phyloP scores from a whole-genome alignment of 2,888 invertebrate genomes.

The Blomia tropicalis region DNA sequence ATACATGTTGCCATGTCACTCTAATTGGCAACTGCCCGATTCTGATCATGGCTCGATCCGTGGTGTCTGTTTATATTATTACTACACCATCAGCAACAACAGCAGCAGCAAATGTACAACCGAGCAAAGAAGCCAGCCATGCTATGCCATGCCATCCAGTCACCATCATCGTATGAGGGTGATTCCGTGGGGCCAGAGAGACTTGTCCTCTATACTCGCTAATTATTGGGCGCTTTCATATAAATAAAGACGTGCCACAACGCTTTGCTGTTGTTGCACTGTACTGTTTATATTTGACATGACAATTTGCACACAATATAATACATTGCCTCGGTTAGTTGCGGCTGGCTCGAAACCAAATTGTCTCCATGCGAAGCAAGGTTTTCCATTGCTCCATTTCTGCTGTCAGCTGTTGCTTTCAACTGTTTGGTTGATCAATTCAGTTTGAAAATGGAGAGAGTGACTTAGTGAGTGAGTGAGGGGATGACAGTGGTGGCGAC shows the following conservation, averaged over 20 bases:
- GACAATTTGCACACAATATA: background rate
- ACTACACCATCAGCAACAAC: background rate
- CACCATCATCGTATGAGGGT: too few relatives aligned
- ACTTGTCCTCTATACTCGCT: too few relatives aligned
- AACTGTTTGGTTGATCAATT: too few relatives aligned
- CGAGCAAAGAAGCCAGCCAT: background rate
- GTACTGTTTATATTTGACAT: background rate
- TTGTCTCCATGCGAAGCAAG: conserved; percentile 4
- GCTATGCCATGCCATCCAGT: too few relatives aligned
- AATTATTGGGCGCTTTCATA: background rate
- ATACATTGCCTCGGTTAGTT: too few relatives aligned
- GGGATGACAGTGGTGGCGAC: too few relatives aligned
- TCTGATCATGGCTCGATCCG: background rate
- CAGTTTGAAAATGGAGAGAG: too few relatives aligned
- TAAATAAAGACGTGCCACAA: background rate
- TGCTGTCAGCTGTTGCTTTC: background rate
- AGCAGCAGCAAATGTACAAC: background rate
- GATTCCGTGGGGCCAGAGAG: too few relatives aligned
- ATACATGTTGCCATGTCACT: background rate
- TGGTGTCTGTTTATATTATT: background rate
- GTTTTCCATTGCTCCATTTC: background rate
- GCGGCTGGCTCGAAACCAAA: background rate
- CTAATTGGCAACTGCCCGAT: background rate
- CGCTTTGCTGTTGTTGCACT: too few relatives aligned
- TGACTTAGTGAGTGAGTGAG: too few relatives aligned